Base-by-base conservation (phyloP, 2,888 invertebrate species). In the Philhelius pedissequus region DNA sequence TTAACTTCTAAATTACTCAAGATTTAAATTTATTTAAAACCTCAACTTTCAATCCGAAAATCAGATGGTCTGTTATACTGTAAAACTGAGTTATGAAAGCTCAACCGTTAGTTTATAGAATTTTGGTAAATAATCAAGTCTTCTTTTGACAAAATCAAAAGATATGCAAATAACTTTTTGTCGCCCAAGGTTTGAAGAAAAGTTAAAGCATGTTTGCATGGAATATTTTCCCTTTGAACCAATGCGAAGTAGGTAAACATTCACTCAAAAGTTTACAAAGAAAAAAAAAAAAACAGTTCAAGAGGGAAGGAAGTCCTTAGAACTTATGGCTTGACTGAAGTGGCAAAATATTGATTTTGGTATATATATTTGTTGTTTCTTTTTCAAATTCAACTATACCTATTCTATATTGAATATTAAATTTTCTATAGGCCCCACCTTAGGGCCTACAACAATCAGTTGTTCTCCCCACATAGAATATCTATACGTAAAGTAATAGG, bases 381-480 rank as follows among this genome's bases (percentile, higher is more conserved):
- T 40, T 62, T 5, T 43, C n/a, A 13, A 6, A 7, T 56, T 43
- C 43, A 58, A 54, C 25, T 1, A n/a, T n/a, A n/a, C n/a, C 32
- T 58, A n/a, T 22, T 40, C 40, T 45, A 18, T 48, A 64, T 64
- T 48, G 64, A 64, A 64, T 64, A 64, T 48, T 64, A 64, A 35
- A 64, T 62, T 30, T 64, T 45, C 64, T 64, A n/a, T n/a, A 48
- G 64, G 64, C 64, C 64, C 64, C 64, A 64, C 64, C 64, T 64
- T 48, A 48, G 32, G 32, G 64, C 64, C 64, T 64, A 64, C n/a
- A 64, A 64, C 64, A 64, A 64, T 48, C 32, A 15, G 32, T 32
- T 32, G 32, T 32, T 32, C 32, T 32, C 20, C n/a, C 20, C n/a
- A 30, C 20, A 35, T 4, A n/a, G n/a, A n/a, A n/a, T n/a, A n/a